Base-by-base conservation (phyloP, 2,888 invertebrate species). In the Trachelus tabidus region DNA sequence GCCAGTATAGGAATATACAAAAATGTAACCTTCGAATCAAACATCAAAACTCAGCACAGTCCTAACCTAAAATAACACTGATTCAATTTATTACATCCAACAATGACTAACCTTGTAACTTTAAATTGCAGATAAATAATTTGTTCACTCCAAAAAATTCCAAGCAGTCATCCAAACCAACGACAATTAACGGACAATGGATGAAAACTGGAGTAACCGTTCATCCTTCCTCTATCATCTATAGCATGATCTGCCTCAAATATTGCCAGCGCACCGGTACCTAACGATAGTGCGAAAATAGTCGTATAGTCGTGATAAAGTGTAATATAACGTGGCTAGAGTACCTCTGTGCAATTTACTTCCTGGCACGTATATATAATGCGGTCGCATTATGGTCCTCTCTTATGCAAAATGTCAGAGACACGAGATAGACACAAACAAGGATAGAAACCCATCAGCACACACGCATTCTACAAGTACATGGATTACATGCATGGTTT, bases 281-380 rank as follows among this genome's bases (percentile, higher is more conserved):
- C 34, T 34, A 23, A 15, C 4, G 12, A 33, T 71, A 15, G 71
- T 15, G 71, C 71, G 3, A 71, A 56, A 71, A 71, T 23, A 69
- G 12, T 69, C 69, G 30, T 3, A 69, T 4, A 69, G 12, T 30
- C 71, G 71, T 12, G 31, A 71, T 11, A 71, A 31, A 71, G 12
- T 23, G 71, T 31, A 11, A 15, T 23, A 37, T 37, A 56, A 23
- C 15, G 15, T 23, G 23, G 23, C 40, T 23, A 2, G 23, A 56
- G 40, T 71, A 71, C 12, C 33, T 31, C 71, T 15, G 12, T 71
- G 73, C 73, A 79, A 79, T 79, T 79, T 77, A 37, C 73, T 76
- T 73, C 73, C 73, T 79, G 78, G 37, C 79, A 35, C 68, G 69
- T 73, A 79, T 56, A 56, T 56, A 23, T 73, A 79, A 73, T 79